phyloP scores from a whole-genome alignment of 2,888 invertebrate species.

The Iselma pallidipennis region DNA sequence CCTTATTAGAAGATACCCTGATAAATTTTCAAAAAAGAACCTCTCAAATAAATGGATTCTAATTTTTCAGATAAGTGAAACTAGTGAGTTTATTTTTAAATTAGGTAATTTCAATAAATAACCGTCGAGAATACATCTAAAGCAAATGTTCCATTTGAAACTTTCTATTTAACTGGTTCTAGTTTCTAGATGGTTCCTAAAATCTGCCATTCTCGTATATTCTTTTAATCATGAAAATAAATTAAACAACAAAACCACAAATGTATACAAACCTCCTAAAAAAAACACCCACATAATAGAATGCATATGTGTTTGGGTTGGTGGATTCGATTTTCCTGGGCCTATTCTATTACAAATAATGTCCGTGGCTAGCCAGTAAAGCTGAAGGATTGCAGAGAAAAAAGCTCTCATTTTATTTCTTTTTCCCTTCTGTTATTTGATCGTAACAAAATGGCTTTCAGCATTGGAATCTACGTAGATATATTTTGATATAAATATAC shows the following conservation, averaged over 20 bases:
- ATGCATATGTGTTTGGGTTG: background rate
- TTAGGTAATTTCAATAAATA: no score
- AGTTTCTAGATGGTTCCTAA: background rate
- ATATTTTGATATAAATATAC: no score
- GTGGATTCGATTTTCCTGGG: constrained; percentile 24
- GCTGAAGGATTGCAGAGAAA: constrained; percentile 4
- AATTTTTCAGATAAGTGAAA: no score
- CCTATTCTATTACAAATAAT: constrained; percentile 29
- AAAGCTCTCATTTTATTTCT: constrained; percentile 13
- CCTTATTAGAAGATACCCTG: no score
- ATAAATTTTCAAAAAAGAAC: no score
- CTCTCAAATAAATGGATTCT: no score
- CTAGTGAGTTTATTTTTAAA: no score
- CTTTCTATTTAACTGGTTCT: background rate
- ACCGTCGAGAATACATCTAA: no score
- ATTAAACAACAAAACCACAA: constrained; percentile 15
- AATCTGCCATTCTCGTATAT: constrained; percentile 19
- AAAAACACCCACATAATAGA: background rate
- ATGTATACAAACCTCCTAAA: background rate
- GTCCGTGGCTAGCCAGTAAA: constrained; percentile 25
- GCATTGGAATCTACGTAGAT: no score
- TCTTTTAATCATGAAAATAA: constrained; percentile 23
- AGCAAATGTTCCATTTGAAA: no score
- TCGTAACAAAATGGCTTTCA: background rate
- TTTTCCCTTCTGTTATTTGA: constrained; percentile 3